These are phyloP conservation scores for Argya squamiceps DNA, from an alignment of 2,797 vertebrate species.

Conservation along the genomic window DNA sequence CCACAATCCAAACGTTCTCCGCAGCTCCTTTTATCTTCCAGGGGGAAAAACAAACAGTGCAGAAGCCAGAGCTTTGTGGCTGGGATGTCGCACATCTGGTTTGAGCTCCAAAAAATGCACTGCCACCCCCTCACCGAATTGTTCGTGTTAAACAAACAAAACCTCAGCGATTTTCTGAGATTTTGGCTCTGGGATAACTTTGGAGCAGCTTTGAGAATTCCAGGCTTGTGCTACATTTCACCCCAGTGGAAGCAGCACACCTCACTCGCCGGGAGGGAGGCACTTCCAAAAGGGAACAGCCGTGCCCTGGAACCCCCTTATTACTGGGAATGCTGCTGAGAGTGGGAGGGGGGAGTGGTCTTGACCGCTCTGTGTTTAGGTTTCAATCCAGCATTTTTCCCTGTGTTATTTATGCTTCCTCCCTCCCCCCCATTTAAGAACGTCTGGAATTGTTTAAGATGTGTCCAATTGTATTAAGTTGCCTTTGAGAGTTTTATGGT, in stretches of 20 bases:
- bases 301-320: not conserved
- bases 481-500: not conserved
- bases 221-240: not conserved
- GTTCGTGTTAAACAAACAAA: constrained; percentile 32
- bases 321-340: not conserved
- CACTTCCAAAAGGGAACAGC: not conserved
- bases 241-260: accelerated
- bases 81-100: constrained; percentile 37
- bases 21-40: constrained; percentile 4
- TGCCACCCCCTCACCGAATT: not conserved
- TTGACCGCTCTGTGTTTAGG: not conserved
- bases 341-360: not conserved
- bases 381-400: not conserved
- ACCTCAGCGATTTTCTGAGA: not conserved
- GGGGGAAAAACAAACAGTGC: not conserved
- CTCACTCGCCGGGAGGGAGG: accelerated
- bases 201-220: not conserved
- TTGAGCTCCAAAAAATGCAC: not conserved
- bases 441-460: constrained; percentile 33
- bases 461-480: not conserved
- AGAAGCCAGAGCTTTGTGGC: not conserved
- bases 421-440: not conserved
- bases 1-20: not conserved
- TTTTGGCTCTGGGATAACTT: not conserved
- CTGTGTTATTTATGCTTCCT: not conserved